Conservation (phyloP, 2,113 vertebrate genomes). For the Lethenteron reissneri region DNA sequence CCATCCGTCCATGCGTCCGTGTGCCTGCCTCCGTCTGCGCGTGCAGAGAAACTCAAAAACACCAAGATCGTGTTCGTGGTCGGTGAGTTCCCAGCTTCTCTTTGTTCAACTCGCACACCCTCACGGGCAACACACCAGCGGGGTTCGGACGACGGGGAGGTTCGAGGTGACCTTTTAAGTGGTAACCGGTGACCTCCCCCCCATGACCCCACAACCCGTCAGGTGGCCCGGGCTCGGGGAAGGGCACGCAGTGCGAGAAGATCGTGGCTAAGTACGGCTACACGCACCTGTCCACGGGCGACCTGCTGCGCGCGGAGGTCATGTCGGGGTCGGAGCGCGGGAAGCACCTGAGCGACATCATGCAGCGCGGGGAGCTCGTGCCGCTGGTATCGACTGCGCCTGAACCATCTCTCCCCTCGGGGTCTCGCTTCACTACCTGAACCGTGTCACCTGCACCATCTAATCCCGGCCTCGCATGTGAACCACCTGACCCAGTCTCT, state of each 20-base stretch:
- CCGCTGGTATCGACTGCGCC: conserved; percentile 44
- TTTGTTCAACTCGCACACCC: too few species aligned
- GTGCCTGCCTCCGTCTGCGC: conserved; percentile 11
- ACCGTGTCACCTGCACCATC: too few species aligned
- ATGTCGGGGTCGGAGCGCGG: conserved; percentile 61
- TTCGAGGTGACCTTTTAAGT: too few species aligned
- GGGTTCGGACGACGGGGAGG: too few species aligned
- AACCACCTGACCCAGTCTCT: too few species aligned
- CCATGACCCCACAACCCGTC: conserved; percentile 6
- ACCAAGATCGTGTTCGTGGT: conserved; percentile 65
- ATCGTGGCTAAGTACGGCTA: conserved; percentile 76
- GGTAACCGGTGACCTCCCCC: too few species aligned
- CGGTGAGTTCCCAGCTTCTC: conserved; percentile 29
- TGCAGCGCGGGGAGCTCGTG: conserved; percentile 89
- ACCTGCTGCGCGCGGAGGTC: conserved; percentile 72
- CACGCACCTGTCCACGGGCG: conserved; percentile 88
- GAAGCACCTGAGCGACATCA: conserved; percentile 70
- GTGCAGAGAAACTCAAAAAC: conserved; percentile 45
- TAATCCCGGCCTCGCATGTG: too few species aligned
- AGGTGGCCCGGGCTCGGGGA: conserved; percentile 93
- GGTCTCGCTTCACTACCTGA: too few species aligned
- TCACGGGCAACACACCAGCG: too few species aligned
- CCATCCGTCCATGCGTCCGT: conserved; percentile 7
- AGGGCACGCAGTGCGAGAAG: conserved; percentile 91
- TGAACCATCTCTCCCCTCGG: too few species aligned